Evolutionary conservation across 2,888 invertebrate genomes (phyloP), one percentile per base, ranked within the genome.

Genomic region (Cyclophora punctaria): DNA sequence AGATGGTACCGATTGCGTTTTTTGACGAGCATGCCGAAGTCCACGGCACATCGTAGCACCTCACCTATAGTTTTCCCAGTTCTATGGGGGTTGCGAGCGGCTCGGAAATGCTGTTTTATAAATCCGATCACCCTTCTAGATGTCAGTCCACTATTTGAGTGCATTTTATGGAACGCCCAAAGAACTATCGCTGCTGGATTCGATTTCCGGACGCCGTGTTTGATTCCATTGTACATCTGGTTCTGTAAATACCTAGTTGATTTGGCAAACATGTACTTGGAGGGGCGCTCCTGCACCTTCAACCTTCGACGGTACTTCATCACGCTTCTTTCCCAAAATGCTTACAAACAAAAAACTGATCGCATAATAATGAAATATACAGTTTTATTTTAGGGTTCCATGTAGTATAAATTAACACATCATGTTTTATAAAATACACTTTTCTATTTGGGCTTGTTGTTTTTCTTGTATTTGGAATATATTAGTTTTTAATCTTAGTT

Each of bases 91-190:
- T 75, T 58, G 3, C 69, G 58, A 0, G 53, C 51, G 0, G 71
- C 57, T 50, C 60, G 71, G 55, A 70, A 79, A 56, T 77, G 69
- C 55, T 63, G 66, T 58, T 78, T 82, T 34, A 83, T 47, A 48
- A 76, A 82, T 7, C 56, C 59, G 35, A 82, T 82, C 2, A 82
- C 68, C 58, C 59, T 62, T 35, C 78, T 64, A 0, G 81, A 77
- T 2, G 81, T 80, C 0, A 83, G 59, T 0, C 83, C 83, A 33
- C 66, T 41, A 3, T 48, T 45, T 0, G 75, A 67, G 3, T 75
- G 73, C 3, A 81, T 60, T 48, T 74, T 71, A 61, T 77, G 76
- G 53, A 83, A 83, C 0, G 79, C 77, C 80, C 79, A 80, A 0
- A 80, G 61, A 0, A 82, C 69, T 34, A 81, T 75, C 0, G 81